Base-by-base conservation (phyloP, 1,140 invertebrate genomes). In the Atopsyche davidsoni region DNA sequence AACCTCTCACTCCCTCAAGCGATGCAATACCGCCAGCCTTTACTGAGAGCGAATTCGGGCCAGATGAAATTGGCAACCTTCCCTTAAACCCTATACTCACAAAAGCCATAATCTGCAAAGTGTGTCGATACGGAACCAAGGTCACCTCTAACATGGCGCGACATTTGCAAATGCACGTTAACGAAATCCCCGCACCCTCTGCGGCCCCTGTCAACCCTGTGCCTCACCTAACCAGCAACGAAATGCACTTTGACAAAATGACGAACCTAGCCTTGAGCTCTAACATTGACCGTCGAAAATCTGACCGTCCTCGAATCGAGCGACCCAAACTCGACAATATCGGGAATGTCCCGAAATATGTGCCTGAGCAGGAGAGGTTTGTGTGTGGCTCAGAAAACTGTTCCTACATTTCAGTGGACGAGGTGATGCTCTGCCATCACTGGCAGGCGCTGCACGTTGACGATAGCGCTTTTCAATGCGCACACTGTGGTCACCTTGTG, bases 181-280 rank as follows among this genome's bases (percentile, higher is more conserved):
- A 77, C 32, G 78, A 79, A 46, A 68, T 76, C 49, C 71, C 68
- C 0, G 79, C 81, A 2, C 75, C 83, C 1, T 71, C 79, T 54
- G 78, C 73, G 0, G 78, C 81, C 0, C 80, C 82, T 0, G 79
- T 87, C 0, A 89, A 89, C 71, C 86, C 86, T 0, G 86, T 89
- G 0, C 86, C 86, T 0, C 86, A 84, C 64, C 66, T 88, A 14
- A 81, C 86, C 39, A 81, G 81, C 23, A 85, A 83, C 47, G 86
- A 88, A 59, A 79, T 77, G 53, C 86, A 87, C 78, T 89, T 89
- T 62, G 86, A 89, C 61, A 87, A 86, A 64, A 90, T 89, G 87
- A 75, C 81, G 0, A 90, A 90, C 64, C 68, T 88, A 11, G 86
- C 87, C 0, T 79, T 79, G 17, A 86, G 84, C 62, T 86, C 85